Evolutionary conservation across 2,888 invertebrate species (phyloP).

Genomic region (Aelia acuminata): DNA sequence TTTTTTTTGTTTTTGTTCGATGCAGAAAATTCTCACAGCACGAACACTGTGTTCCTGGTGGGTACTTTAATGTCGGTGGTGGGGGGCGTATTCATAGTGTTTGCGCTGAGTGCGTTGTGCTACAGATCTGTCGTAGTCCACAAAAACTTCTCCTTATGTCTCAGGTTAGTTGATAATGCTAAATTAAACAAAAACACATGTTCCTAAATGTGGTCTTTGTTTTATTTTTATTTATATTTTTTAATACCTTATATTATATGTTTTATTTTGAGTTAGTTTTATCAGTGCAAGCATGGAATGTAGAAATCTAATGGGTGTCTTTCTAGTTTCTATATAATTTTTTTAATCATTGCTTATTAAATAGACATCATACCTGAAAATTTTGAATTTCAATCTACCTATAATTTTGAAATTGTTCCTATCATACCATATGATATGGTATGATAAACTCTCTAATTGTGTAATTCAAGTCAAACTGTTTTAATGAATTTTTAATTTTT

Average conservation of each 20-base stretch:
- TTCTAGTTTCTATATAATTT: not conserved
- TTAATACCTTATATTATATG: constrained; percentile 49
- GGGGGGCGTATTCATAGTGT: constrained; percentile 98
- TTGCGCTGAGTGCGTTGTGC: constrained; percentile 99
- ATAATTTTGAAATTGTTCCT: not conserved
- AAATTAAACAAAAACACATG: constrained; percentile 55
- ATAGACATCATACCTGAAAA: not conserved
- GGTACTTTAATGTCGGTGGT: constrained; percentile 98
- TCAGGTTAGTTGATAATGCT: constrained; percentile 85
- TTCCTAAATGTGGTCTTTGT: constrained; percentile 58
- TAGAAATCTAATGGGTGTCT: constrained; percentile 40
- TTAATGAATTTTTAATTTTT: not conserved
- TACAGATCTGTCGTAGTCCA: constrained; percentile 99
- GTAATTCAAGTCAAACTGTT: not conserved
- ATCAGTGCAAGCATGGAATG: constrained; percentile 60
- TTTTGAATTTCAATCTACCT: not conserved
- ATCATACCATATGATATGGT: not conserved
- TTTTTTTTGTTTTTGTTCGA: constrained; percentile 64
- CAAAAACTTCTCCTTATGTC: constrained; percentile 98
- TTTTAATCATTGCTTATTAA: not conserved
- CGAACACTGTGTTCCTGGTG: constrained; percentile 97
- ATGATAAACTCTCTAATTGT: not conserved
- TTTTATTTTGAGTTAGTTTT: constrained; percentile 52
- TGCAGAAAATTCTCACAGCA: constrained; percentile 96
- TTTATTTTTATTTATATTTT: constrained; percentile 48